Percentiles rank a stretch among this genome's conserved stretches.
phyloP scores from a whole-genome alignment of 1,140 invertebrate genomes.

The Caligus rogercresseyi region DNA sequence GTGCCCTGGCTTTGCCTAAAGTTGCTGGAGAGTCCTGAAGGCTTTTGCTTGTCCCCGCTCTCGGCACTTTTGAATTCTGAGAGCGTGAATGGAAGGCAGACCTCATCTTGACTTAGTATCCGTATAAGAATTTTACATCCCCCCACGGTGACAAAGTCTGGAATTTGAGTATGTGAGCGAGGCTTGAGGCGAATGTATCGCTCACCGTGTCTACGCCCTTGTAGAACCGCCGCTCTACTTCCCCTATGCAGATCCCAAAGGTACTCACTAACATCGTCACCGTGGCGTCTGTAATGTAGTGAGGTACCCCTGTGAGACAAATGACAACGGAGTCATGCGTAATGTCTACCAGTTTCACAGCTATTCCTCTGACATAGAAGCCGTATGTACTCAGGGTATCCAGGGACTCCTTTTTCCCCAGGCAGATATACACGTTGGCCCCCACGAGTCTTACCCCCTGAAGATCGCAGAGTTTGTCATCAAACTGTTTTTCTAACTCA shows the following conservation, averaged over 20 bases:
- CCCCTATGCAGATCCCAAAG: constrained; percentile 29
- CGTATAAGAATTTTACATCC: constrained; percentile 26
- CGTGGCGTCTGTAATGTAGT: constrained; percentile 28
- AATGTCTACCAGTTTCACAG: constrained; percentile 27
- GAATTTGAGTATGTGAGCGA: constrained; percentile 25
- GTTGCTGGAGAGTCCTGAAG: constrained; percentile 19
- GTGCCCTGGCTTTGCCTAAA: constrained; percentile 16
- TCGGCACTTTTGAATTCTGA: constrained; percentile 4
- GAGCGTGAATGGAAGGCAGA: constrained; percentile 21
- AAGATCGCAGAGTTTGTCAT: constrained; percentile 26
- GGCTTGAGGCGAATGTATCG: constrained; percentile 28
- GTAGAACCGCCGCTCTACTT: constrained; percentile 30
- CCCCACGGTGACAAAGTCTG: constrained; percentile 26
- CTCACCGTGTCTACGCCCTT: constrained; percentile 32
- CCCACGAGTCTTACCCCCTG: constrained; percentile 27
- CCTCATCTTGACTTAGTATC: constrained; percentile 22
- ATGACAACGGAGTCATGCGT: constrained; percentile 27
- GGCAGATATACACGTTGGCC: constrained; percentile 27
- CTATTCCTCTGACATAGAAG: constrained; percentile 26
- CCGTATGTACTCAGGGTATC: constrained; percentile 25
- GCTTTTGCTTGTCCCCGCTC: constrained; percentile 9
- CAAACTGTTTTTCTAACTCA: constrained; percentile 28
- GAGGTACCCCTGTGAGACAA: constrained; percentile 27
- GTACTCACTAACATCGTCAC: constrained; percentile 27
- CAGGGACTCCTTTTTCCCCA: constrained; percentile 26